A percentile compares a stretch with the other conserved stretches of the same genome.
These are phyloP conservation scores for Bradypodion pumilum DNA, from an alignment of 2,797 vertebrate species.

Conservation along the genomic window DNA sequence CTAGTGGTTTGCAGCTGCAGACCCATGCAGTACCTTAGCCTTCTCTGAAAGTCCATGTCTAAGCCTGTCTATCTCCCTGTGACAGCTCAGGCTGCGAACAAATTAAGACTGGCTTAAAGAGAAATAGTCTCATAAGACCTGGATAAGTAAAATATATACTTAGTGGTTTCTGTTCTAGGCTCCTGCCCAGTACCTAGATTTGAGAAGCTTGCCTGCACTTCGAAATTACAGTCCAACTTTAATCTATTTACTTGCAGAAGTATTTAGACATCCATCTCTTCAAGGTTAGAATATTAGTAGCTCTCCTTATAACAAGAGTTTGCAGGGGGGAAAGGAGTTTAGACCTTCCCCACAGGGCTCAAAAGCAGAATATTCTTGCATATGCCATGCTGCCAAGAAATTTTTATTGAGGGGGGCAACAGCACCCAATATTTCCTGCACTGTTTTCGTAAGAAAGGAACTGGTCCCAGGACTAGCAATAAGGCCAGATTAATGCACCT, in stretches of 20 bases:
- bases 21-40: not conserved
- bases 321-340: too few relatives aligned
- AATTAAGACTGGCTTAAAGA: not conserved
- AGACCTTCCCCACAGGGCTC: not conserved
- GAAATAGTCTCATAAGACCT: not conserved
- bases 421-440: not conserved
- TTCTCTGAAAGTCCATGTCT: not conserved
- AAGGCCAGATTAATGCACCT: too few relatives aligned
- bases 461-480: rapidly evolving
- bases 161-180: not conserved
- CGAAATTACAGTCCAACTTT: not conserved
- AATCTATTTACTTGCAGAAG: not conserved
- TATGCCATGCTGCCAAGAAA: not conserved
- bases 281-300: not conserved
- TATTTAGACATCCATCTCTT: not conserved
- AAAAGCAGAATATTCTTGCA: not conserved
- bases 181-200: not conserved
- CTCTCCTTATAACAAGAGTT: not conserved
- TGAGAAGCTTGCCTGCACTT: not conserved
- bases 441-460: not conserved
- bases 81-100: not conserved
- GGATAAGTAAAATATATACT: not conserved
- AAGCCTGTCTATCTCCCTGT: not conserved
- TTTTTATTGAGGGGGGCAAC: rapidly evolving
- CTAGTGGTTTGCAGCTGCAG: not conserved